Percentiles rank a stretch among this genome's conserved stretches.
phyloP scores from a whole-genome alignment of 2,113 vertebrate species.

The Strix uralensis region DNA sequence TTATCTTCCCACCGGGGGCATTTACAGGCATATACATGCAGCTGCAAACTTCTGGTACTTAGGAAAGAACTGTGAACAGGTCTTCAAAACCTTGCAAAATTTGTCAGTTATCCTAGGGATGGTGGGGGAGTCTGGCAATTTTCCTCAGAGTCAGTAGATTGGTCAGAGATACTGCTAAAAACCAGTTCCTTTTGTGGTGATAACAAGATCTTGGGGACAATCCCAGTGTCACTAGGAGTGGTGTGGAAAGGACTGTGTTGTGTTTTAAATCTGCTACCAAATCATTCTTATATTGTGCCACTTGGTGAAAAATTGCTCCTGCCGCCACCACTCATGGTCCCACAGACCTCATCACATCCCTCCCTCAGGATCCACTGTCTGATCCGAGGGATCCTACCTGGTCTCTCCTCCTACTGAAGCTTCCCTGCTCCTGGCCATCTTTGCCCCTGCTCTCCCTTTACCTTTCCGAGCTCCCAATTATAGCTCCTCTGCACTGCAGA shows the following conservation, averaged over 20 bases:
- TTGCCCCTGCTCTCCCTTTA: neutral
- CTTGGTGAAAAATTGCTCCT: neutral
- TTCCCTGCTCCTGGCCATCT: neutral
- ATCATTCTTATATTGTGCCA: neutral
- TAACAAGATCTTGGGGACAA: neutral
- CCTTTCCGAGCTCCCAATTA: neutral
- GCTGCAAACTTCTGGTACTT: neutral
- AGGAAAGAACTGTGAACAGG: neutral
- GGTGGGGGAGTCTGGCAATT: neutral
- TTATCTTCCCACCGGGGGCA: neutral
- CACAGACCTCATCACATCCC: neutral
- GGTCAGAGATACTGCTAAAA: neutral
- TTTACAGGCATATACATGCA: neutral
- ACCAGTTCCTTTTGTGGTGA: neutral
- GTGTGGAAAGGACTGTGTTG: neutral
- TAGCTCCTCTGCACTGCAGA: slow-evolving; percentile 4
- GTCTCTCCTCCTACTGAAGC: neutral
- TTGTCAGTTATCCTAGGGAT: neutral
- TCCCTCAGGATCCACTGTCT: neutral
- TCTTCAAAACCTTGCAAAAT: neutral
- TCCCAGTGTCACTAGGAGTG: neutral
- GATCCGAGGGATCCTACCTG: neutral
- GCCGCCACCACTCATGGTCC: neutral
- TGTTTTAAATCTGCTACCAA: neutral
- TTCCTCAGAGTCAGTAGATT: neutral